These are phyloP conservation scores for Venustaconcha ellipsiformis DNA, from an alignment of 1,140 invertebrate species.

Conservation along the genomic window DNA sequence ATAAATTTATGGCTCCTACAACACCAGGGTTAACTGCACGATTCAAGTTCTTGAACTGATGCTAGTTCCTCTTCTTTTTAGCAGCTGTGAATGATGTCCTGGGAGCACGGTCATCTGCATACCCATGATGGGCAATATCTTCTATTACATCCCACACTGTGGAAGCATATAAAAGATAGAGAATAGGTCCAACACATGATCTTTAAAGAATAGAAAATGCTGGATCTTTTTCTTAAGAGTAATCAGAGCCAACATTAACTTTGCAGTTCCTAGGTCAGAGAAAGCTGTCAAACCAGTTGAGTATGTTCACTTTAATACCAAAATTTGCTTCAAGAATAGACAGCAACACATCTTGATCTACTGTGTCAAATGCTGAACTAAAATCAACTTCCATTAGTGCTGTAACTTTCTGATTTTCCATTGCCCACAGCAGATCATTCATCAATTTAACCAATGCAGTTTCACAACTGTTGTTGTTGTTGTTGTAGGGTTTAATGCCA, in stretches of 20 bases:
- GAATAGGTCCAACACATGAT: conserved; percentile 8
- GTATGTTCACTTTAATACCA: background rate
- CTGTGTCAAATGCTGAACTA: conserved; percentile 23
- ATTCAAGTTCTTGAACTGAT: too few species aligned
- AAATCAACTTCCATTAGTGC: conserved; percentile 19
- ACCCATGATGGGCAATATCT: conserved; percentile 5
- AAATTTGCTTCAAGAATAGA: background rate
- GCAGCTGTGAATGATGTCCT: too few species aligned
- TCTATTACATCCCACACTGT: conserved; percentile 1
- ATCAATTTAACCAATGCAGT: conserved; percentile 19
- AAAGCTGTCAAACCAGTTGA: conserved; percentile 1
- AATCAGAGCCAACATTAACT: background rate
- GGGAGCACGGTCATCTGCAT: conserved; percentile 2
- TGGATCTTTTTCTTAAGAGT: background rate
- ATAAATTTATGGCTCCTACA: too few species aligned
- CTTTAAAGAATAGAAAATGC: conserved; percentile 10
- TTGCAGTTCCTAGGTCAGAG: conserved; percentile 2
- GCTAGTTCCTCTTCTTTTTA: too few species aligned
- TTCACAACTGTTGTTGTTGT: conserved; percentile 20
- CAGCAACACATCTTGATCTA: conserved; percentile 6
- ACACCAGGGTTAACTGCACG: too few species aligned
- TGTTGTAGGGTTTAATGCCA: too few species aligned
- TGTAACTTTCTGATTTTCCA: conserved; percentile 21
- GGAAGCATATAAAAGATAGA: conserved; percentile 10
- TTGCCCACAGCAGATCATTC: conserved; percentile 13